Base-by-base conservation (phyloP, 2,888 invertebrate species). In the Cerastis rubricosa region DNA sequence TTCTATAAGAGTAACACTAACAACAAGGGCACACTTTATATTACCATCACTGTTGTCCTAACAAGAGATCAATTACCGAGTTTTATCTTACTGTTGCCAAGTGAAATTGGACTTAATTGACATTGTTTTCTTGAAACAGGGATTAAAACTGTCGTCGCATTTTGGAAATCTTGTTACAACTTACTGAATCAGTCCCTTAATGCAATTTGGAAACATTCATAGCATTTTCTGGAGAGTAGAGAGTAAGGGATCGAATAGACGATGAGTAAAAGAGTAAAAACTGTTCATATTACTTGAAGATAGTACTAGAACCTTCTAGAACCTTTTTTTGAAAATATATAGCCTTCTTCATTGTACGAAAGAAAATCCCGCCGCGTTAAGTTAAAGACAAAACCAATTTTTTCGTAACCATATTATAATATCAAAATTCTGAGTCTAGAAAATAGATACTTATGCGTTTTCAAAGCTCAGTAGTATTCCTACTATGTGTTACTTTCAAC, bases 91-190 rank as follows among this genome's bases (percentile, higher is more conserved):
- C 61, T 65, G 35, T 45, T 69, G 64, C 64, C 57, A 68, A 82
- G 29, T 45, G 71, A 72, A 80, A 79, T 80, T 79, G 71, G 57
- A 76, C 69, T 68, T 78, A 73, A 78, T 79, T 76, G 79, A 80
- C 78, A 78, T 84, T 84, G 82, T 86, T 84, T 79, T 86, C 71
- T 68, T 19, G 70, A 81, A 85, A 83, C 43, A 64, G 61, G 66
- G 69, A 78, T 84, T 79, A 81, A 78, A 80, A 78, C 71, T 71
- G 72, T 78, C 76, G 74, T 73, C 76, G 83, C n/a, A 80, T 81
- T 81, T 78, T 47, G 65, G 57, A 77, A 85, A 87, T 86, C 76
- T 80, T 40, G 73, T 88, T 83, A 88, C 73, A 80, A 83, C 69
- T 84, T 77, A 66, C 76, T 78, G 71, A 85, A 80, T 76, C 54